Percentiles rank a stretch among this genome's conserved stretches.
These are phyloP conservation scores for Enteromius unitaeniatus DNA, from an alignment of 2,797 vertebrate species.

Conservation along the genomic window DNA sequence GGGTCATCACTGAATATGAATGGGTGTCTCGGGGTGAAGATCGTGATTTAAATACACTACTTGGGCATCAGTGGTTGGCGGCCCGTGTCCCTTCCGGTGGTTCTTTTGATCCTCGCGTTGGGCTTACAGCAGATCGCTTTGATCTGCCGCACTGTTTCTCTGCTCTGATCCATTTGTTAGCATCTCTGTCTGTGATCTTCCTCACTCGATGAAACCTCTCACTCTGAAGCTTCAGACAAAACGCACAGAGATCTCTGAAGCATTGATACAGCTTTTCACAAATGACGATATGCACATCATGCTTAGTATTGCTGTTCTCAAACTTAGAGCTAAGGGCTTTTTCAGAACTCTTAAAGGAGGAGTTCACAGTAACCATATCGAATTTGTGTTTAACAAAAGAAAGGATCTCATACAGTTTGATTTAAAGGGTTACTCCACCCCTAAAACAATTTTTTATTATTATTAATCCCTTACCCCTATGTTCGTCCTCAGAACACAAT, in stretches of 20 bases:
- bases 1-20: constrained; percentile 26
- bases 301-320: not conserved
- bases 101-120: constrained; percentile 38
- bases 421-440: not conserved
- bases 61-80: constrained; percentile 1
- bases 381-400: not conserved
- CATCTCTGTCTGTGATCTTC: constrained; percentile 8
- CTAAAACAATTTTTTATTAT: no score
- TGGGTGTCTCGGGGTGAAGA: not conserved
- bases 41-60: not conserved
- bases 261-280: not conserved
- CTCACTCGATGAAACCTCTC: constrained; percentile 21
- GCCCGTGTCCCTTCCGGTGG: constrained; percentile 15
- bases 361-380: not conserved
- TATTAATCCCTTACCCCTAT: no score
- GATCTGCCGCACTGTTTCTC: constrained; percentile 45
- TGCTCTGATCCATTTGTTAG: constrained; percentile 28
- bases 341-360: not conserved
- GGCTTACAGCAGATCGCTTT: constrained; percentile 30
- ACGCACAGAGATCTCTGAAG: constrained; percentile 8
- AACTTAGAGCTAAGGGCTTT: not conserved
- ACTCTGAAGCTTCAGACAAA: not conserved
- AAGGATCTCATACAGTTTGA: not conserved
- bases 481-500: no score
- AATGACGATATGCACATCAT: not conserved